phyloP scores from a whole-genome alignment of 2,797 vertebrate genomes.

The Nyctibius grandis region DNA sequence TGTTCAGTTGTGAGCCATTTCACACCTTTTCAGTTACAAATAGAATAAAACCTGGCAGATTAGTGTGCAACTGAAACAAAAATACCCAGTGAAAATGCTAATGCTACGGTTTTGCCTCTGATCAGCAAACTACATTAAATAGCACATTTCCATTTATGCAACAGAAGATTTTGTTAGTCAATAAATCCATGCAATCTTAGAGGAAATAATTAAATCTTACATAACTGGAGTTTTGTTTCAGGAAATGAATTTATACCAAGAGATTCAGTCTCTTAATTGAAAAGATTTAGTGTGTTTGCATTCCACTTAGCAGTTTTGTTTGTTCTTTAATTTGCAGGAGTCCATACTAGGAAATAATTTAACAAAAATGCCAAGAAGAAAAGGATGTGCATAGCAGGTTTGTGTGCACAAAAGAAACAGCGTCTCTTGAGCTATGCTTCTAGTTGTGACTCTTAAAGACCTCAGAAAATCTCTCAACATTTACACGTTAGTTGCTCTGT shows the following conservation, averaged over 20 bases:
- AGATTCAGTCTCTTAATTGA: slow-evolving; percentile 40
- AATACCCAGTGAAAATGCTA: not conserved
- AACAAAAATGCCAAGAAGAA: slow-evolving; percentile 1
- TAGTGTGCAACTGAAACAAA: not conserved
- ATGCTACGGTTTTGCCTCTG: not conserved
- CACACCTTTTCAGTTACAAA: not conserved
- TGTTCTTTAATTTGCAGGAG: slow-evolving; percentile 36
- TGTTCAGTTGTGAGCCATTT: not conserved
- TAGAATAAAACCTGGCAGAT: not conserved
- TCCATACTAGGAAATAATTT: not conserved
- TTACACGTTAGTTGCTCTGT: not conserved
- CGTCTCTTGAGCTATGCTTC: not conserved
- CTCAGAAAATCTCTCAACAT: not conserved
- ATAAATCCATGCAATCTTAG: slow-evolving; percentile 5
- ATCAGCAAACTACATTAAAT: not conserved
- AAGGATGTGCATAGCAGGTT: not conserved
- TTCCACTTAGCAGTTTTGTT: slow-evolving; percentile 20
- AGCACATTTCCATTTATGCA: slow-evolving; percentile 13
- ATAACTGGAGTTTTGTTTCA: slow-evolving; percentile 39
- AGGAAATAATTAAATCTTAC: slow-evolving; percentile 31
- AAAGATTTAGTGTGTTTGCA: slow-evolving; percentile 1
- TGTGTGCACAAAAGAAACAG: not conserved
- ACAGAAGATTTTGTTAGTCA: slow-evolving; percentile 25
- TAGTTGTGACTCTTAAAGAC: not conserved
- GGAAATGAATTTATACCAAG: slow-evolving; percentile 44